A percentile compares a stretch with the other conserved stretches of the same genome.
phyloP scores from a whole-genome alignment of 2,797 vertebrate genomes.

The Molossus alvarezi region DNA sequence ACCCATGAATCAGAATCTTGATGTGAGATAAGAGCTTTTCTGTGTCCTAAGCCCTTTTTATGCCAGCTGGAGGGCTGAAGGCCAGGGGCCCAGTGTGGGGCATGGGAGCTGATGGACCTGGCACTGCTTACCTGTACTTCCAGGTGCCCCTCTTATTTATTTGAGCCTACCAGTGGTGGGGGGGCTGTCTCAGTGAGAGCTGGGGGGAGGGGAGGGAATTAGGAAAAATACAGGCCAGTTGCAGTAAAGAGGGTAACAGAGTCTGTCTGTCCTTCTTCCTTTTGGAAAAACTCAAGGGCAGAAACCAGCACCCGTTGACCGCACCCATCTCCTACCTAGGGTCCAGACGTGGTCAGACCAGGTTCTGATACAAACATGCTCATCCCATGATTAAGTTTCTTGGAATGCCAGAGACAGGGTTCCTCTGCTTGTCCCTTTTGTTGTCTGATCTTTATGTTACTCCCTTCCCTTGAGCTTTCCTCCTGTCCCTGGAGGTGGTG shows the following conservation, averaged over 20 bases:
- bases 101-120: neutral
- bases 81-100: neutral
- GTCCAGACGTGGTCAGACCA: neutral
- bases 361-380: neutral
- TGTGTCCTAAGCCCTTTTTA: constrained; percentile 5
- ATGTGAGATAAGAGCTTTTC: neutral
- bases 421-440: neutral
- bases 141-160: neutral
- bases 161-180: neutral
- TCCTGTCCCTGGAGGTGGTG: neutral
- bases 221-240: neutral
- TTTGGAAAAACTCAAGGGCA: constrained; percentile 50
- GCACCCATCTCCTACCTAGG: neutral
- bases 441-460: neutral
- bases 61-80: neutral
- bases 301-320: neutral
- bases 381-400: constrained; percentile 23
- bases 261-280: constrained; percentile 31
- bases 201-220: neutral
- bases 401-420: constrained; percentile 34
- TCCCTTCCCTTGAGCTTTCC: constrained; percentile 2
- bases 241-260: neutral
- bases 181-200: neutral
- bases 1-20: constrained; percentile 13
- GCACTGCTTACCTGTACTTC: neutral